phyloP scores from a whole-genome alignment of 1,140 invertebrate genomes.

The Scaptomyza montana region DNA sequence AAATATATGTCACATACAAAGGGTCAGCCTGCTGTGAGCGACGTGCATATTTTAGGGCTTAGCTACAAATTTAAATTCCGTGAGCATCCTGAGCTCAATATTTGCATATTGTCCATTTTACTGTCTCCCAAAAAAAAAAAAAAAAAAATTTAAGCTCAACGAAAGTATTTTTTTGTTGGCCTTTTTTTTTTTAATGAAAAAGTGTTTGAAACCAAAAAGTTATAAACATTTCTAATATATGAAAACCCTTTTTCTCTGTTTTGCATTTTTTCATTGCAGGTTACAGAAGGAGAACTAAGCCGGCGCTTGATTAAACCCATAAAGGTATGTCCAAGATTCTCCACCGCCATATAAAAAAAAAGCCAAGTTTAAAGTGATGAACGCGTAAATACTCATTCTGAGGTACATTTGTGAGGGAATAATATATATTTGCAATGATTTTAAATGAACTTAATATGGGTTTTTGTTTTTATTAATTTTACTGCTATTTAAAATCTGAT shows the following conservation, averaged over 20 bases:
- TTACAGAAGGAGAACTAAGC: conserved; percentile 36
- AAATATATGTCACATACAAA: conserved; percentile 64
- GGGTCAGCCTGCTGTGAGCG: conserved; percentile 52
- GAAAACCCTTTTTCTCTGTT: conserved; percentile 63
- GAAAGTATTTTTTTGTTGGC: conserved; percentile 40
- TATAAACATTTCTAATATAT: conserved; percentile 71
- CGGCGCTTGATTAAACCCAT: conserved; percentile 68
- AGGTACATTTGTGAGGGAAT: no score
- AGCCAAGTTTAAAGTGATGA: background rate
- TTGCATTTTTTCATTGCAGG: conserved; percentile 34
- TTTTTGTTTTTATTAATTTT: background rate
- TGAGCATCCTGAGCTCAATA: conserved; percentile 59
- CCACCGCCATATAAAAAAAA: background rate
- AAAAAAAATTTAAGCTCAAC: conserved; percentile 45
- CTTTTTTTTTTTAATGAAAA: background rate
- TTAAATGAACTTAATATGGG: no score
- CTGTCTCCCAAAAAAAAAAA: conserved; percentile 23
- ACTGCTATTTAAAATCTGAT: no score
- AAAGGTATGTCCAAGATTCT: conserved; percentile 55
- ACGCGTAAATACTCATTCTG: conserved; percentile 11
- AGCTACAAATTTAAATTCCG: conserved; percentile 73
- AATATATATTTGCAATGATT: no score
- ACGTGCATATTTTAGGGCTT: conserved; percentile 60
- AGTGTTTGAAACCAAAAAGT: conserved; percentile 48
- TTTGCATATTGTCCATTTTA: conserved; percentile 63